Evolutionary conservation across 2,888 invertebrate species (phyloP).

Genomic region (Mesodorylaimus sp.): DNA sequence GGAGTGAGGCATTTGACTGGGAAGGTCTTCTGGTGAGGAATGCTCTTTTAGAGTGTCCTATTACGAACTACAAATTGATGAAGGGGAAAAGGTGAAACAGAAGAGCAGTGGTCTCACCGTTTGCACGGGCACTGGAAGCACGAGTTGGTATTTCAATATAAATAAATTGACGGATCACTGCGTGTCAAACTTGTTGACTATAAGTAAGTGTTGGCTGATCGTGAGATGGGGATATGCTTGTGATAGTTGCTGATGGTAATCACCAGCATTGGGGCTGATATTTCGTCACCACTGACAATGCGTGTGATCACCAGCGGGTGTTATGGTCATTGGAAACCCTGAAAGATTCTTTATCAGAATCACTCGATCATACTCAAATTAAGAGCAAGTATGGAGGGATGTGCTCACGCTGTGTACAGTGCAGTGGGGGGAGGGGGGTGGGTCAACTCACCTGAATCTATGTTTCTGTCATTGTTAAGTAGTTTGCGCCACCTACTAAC

Average conservation of each 20-base stretch:
- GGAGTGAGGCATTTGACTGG: conserved; percentile 5
- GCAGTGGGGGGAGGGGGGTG: too few relatives aligned
- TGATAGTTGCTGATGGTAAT: background rate
- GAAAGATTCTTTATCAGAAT: too few relatives aligned
- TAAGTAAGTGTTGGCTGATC: conserved; percentile 14
- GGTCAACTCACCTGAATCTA: too few relatives aligned
- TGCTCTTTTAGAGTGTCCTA: conserved; percentile 53
- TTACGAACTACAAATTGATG: conserved; percentile 59
- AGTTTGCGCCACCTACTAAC: too few relatives aligned
- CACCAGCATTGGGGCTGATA: too few relatives aligned
- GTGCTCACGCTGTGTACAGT: too few relatives aligned
- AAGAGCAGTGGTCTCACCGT: conserved; percentile 91
- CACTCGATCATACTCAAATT: too few relatives aligned
- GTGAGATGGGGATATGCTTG: conserved; percentile 8
- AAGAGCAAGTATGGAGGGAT: too few relatives aligned
- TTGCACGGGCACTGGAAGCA: conserved; percentile 90
- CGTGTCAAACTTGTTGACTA: conserved; percentile 49
- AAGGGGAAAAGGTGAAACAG: conserved; percentile 49
- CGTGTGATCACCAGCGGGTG: background rate
- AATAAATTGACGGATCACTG: conserved; percentile 60
- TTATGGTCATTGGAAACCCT: background rate
- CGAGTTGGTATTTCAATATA: conserved; percentile 89
- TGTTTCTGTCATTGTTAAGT: too few relatives aligned
- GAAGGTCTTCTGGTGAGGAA: background rate
- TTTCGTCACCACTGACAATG: too few relatives aligned